A percentile compares a stretch with the other conserved stretches of the same genome.
phyloP scores from a whole-genome alignment of 2,113 vertebrate genomes.

The Forbesichthys agassizii region DNA sequence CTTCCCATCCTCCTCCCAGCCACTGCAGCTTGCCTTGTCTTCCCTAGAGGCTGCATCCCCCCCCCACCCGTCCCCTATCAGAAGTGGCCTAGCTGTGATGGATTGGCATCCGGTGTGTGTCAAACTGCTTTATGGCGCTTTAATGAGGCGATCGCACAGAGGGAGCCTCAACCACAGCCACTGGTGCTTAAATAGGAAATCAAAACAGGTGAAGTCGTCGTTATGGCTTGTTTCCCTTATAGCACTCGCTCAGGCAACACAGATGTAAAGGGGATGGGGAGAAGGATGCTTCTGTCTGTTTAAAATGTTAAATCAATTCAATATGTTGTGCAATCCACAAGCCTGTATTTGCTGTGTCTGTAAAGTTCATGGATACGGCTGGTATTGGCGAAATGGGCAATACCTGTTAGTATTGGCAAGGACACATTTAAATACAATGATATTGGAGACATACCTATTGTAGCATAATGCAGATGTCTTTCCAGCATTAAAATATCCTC shows the following conservation, averaged over 20 bases:
- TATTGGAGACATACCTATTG: background rate
- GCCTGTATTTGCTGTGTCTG: too few species aligned
- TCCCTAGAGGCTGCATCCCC: slow-evolving; percentile 50
- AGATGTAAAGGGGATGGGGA: too few species aligned
- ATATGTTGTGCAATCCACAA: too few species aligned
- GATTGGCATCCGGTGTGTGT: slow-evolving; percentile 76
- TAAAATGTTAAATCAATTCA: too few species aligned
- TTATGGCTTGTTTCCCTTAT: slow-evolving; percentile 23
- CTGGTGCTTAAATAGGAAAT: slow-evolving; percentile 59
- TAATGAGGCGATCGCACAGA: slow-evolving; percentile 73
- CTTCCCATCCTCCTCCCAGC: slow-evolving; percentile 28
- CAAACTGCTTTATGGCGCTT: slow-evolving; percentile 74
- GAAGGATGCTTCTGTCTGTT: too few species aligned
- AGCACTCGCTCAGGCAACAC: too few species aligned
- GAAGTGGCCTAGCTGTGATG: slow-evolving; percentile 73
- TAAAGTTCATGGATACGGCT: too few species aligned
- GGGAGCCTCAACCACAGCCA: slow-evolving; percentile 38
- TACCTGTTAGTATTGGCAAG: too few species aligned
- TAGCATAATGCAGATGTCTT: slow-evolving; percentile 22
- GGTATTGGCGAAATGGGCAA: too few species aligned
- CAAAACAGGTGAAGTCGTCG: slow-evolving; percentile 66
- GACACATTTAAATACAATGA: too few species aligned
- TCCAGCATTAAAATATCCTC: slow-evolving; percentile 21
- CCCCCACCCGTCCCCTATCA: slow-evolving; percentile 31
- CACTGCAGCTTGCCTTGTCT: slow-evolving; percentile 52